Evolutionary conservation across 2,113 vertebrate genomes (phyloP).

Genomic region (Agelaius phoeniceus): DNA sequence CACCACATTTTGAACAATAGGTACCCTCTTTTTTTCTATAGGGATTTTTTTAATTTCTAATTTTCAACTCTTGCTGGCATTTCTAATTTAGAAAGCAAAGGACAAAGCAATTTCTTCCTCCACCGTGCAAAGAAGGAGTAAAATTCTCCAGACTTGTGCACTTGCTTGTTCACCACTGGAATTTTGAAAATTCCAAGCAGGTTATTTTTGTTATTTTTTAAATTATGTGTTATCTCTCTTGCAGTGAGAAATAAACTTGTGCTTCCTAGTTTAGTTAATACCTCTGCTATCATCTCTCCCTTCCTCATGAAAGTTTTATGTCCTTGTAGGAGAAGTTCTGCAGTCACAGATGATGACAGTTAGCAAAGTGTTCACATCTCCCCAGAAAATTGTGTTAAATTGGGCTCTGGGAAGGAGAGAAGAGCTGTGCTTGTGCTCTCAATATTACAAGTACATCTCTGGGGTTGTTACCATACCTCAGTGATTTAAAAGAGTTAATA

Average conservation of each 20-base stretch:
- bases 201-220: background rate
- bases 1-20: background rate
- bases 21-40: background rate
- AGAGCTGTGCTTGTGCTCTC: background rate
- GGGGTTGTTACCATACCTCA: background rate
- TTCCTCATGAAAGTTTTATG: background rate
- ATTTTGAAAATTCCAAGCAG: background rate
- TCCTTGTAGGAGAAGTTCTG: background rate
- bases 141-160: background rate
- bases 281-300: background rate
- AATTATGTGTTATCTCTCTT: background rate
- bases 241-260: background rate
- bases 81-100: background rate
- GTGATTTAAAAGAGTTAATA: slow-evolving; percentile 1
- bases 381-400: background rate
- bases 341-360: background rate
- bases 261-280: background rate
- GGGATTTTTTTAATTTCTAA: background rate
- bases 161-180: background rate
- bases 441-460: background rate
- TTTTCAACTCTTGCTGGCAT: background rate
- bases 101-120: background rate
- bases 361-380: background rate
- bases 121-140: background rate
- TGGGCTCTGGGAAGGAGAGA: background rate